Evolutionary conservation across 2,888 invertebrate species (phyloP).

Genomic region (Rhyacophila evoluta): DNA sequence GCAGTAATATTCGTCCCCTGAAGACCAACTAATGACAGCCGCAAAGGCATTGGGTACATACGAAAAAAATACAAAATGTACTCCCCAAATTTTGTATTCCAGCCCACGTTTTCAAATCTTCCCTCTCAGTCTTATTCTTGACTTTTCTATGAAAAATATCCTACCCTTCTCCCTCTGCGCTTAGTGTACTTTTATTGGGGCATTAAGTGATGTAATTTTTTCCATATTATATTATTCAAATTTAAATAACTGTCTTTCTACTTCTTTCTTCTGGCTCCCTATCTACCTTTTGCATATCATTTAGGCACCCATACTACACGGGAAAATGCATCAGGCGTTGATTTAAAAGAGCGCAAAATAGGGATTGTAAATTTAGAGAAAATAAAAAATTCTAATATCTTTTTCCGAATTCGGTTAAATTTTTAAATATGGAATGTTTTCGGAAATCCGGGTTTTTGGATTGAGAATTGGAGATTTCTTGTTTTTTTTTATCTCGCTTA

Average conservation of each 20-base stretch:
- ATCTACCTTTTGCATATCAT: not conserved
- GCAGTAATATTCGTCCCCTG: constrained; percentile 49
- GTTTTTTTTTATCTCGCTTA: no score
- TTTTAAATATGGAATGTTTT: no score
- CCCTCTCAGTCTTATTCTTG: constrained; percentile 50
- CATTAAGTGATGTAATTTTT: constrained; percentile 73
- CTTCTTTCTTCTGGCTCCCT: constrained; percentile 67
- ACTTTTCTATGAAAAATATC: constrained; percentile 49
- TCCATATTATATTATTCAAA: constrained; percentile 73
- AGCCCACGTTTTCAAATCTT: constrained; percentile 37
- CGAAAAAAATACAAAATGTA: constrained; percentile 26
- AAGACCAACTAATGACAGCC: constrained; percentile 50
- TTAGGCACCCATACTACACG: not conserved
- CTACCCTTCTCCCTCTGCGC: constrained; percentile 67
- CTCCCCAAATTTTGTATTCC: constrained; percentile 45
- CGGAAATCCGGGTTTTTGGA: no score
- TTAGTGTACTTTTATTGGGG: constrained; percentile 73
- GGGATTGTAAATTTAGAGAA: no score
- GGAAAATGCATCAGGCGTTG: no score
- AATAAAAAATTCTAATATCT: no score
- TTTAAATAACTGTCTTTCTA: constrained; percentile 73
- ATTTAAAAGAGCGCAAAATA: no score
- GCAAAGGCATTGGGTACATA: constrained; percentile 32
- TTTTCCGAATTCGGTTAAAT: no score
- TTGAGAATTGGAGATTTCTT: no score